These are phyloP conservation scores for Lepidotrigona ventralis DNA, from an alignment of 1,140 invertebrate species.

Conservation along the genomic window DNA sequence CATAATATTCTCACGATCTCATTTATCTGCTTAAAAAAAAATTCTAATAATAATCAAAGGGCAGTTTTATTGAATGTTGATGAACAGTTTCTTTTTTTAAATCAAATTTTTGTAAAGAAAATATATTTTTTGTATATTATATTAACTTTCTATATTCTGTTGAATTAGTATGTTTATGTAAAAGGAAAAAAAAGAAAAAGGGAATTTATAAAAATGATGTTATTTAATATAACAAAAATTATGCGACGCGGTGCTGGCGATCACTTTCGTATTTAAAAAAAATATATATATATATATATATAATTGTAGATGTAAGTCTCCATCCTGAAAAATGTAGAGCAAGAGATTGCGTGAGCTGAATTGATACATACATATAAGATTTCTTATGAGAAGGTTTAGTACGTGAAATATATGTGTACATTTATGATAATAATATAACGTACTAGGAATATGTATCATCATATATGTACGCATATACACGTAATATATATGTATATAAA, in stretches of 20 bases:
- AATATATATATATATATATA: not conserved
- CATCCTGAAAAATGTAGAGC: constrained; percentile 32
- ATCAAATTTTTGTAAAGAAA: not conserved
- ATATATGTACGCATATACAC: constrained; percentile 56
- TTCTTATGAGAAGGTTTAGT: constrained; percentile 53
- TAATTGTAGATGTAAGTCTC: constrained; percentile 46
- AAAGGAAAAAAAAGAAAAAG: not conserved
- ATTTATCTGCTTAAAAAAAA: not conserved
- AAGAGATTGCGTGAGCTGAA: constrained; percentile 36
- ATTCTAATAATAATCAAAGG: not conserved
- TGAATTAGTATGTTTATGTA: not conserved
- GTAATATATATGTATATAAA: constrained; percentile 64
- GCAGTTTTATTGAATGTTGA: not conserved
- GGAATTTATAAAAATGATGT: not conserved
- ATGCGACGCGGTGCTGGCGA: constrained; percentile 53
- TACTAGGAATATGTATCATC: constrained; percentile 17
- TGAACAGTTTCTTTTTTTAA: not conserved
- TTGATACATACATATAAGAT: constrained; percentile 54
- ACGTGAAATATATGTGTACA: constrained; percentile 48
- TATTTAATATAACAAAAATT: constrained; percentile 23
- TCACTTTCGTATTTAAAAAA: constrained; percentile 39
- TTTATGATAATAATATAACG: constrained; percentile 3
- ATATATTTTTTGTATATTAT: constrained; percentile 2
- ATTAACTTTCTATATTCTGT: not conserved
- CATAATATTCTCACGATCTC: constrained; percentile 3